Evolutionary conservation across 1,140 invertebrate species (phyloP).

Genomic region (Cotesia chilonis): DNA sequence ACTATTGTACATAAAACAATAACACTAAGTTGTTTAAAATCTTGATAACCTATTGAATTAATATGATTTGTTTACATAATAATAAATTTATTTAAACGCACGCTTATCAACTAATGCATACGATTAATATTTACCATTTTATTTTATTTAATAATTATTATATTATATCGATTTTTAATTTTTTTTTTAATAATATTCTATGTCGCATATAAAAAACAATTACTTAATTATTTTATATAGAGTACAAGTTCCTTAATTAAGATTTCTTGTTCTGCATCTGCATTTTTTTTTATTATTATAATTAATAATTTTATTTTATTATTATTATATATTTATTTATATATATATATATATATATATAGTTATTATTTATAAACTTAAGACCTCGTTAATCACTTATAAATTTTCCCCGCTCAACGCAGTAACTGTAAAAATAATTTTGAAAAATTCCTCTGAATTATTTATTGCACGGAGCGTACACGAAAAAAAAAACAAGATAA

Average conservation of each 20-base stretch:
- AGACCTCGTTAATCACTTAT: constrained; percentile 48
- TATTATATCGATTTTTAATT: constrained; percentile 47
- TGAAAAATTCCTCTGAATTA: too few relatives aligned
- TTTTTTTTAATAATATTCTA: constrained; percentile 62
- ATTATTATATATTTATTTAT: constrained; percentile 19
- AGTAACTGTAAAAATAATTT: background rate
- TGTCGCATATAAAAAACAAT: constrained; percentile 65
- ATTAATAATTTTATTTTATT: constrained; percentile 31
- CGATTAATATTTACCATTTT: constrained; percentile 46
- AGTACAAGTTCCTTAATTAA: constrained; percentile 61
- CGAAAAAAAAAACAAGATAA: too few relatives aligned
- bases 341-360: background rate
- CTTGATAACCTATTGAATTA: constrained; percentile 44
- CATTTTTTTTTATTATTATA: constrained; percentile 34
- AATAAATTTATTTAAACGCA: constrained; percentile 56
- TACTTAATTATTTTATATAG: constrained; percentile 55
- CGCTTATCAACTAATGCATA: constrained; percentile 57
- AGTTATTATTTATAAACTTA: constrained; percentile 43
- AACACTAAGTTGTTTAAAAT: constrained; percentile 53
- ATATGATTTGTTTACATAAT: constrained; percentile 51
- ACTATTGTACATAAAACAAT: constrained; percentile 54
- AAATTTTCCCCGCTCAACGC: constrained; percentile 12
- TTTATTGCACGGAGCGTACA: too few relatives aligned
- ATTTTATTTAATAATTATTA: constrained; percentile 40
- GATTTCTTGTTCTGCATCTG: constrained; percentile 40